Conservation (phyloP, 2,797 vertebrate genomes). For the Sebastes itinus region DNA sequence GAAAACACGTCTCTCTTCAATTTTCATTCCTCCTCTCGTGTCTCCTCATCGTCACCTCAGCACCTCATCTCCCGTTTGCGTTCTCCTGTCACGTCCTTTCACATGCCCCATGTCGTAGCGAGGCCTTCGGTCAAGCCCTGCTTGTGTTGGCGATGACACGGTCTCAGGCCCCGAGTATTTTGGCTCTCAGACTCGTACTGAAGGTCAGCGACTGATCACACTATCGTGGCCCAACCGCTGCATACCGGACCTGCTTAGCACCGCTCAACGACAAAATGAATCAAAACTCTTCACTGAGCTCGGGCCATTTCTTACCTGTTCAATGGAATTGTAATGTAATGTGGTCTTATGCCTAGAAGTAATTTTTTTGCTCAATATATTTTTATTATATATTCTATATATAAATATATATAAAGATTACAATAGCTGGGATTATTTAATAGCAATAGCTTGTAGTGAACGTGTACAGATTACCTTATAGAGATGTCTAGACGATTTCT, state of each 20-base stretch:
- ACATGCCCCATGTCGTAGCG: constrained; percentile 47
- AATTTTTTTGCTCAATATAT: constrained; percentile 83
- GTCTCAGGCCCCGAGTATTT: constrained; percentile 55
- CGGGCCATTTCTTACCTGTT: constrained; percentile 74
- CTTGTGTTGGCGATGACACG: constrained; percentile 17
- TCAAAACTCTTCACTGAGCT: constrained; percentile 55
- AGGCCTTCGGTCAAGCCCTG: constrained; percentile 44
- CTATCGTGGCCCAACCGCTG: constrained; percentile 48
- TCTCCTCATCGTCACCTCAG: constrained; percentile 44
- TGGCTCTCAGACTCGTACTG: constrained; percentile 49
- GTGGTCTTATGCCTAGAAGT: constrained; percentile 84
- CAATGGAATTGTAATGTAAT: constrained; percentile 79
- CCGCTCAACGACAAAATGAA: constrained; percentile 53
- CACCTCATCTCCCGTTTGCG: constrained; percentile 42
- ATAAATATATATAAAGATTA: constrained; percentile 85
- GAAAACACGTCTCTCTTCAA: constrained; percentile 16
- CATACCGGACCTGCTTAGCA: constrained; percentile 63
- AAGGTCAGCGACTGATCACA: constrained; percentile 53
- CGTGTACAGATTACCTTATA: constrained; percentile 90
- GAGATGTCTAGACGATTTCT: constrained; percentile 84
- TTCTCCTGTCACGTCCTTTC: constrained; percentile 46
- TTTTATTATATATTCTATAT: constrained; percentile 87
- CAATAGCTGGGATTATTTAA: constrained; percentile 91
- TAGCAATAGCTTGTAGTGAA: constrained; percentile 97
- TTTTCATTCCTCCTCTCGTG: constrained; percentile 3